These are phyloP conservation scores for Heliconius aoede DNA, from an alignment of 2,888 invertebrate species.

Conservation along the genomic window DNA sequence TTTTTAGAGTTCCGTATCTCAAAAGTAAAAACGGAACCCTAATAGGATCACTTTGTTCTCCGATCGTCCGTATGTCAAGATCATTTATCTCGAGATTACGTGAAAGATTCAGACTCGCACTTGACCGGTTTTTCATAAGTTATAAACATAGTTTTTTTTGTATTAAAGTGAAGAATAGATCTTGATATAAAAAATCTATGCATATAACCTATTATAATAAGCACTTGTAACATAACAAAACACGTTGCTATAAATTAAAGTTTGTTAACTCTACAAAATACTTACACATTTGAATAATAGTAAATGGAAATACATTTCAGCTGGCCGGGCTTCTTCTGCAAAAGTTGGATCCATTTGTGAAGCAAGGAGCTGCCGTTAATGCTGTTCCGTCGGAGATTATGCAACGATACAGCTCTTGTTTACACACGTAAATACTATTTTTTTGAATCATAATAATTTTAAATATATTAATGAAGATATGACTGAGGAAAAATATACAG, in stretches of 20 bases:
- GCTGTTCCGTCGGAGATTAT: conserved; percentile 50
- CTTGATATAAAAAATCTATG: too few relatives aligned
- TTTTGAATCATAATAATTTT: too few relatives aligned
- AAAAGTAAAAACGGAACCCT: too few relatives aligned
- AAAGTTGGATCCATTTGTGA: conserved; percentile 69
- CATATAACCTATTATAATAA: too few relatives aligned
- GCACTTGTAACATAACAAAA: neutral
- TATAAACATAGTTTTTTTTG: too few relatives aligned
- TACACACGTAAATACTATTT: conserved; percentile 57
- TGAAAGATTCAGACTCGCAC: too few relatives aligned
- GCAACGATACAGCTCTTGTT: conserved; percentile 59
- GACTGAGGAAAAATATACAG: neutral
- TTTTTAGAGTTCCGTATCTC: too few relatives aligned
- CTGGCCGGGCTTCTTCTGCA: conserved; percentile 64
- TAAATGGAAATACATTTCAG: conserved; percentile 53
- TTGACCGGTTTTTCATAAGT: too few relatives aligned
- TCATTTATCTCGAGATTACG: too few relatives aligned
- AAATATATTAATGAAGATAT: neutral
- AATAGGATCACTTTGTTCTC: too few relatives aligned
- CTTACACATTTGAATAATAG: neutral
- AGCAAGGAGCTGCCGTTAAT: conserved; percentile 47
- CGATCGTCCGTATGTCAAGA: too few relatives aligned
- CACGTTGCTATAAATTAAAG: neutral
- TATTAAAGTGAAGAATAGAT: too few relatives aligned
- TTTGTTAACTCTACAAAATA: neutral